Conservation (phyloP, 30 jellyfish, hydroid and myxozoan genomes). For the Hydra vulgaris region DNA sequence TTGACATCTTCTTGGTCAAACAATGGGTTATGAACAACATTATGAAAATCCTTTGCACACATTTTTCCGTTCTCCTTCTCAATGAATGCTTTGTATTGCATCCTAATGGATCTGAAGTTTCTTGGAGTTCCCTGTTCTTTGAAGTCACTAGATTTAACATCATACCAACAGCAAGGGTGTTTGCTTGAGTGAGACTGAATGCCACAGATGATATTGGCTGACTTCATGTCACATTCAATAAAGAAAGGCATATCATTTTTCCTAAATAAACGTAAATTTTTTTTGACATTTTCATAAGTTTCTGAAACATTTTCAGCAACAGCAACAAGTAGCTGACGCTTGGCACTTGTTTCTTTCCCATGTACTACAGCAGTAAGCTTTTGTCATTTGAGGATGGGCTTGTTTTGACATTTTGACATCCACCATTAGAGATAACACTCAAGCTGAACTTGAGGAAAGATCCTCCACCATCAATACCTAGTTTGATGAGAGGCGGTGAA, state of each 20-base stretch:
- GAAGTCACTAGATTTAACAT: neutral
- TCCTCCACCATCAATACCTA: neutral
- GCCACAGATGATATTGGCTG: neutral
- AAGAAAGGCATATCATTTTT: neutral
- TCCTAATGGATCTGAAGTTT: neutral
- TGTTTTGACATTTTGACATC: neutral
- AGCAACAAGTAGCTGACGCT: neutral
- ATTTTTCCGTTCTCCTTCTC: neutral
- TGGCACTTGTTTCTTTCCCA: neutral
- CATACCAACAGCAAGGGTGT: neutral
- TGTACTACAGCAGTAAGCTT: neutral
- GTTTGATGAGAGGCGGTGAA: neutral
- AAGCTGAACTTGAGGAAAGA: neutral
- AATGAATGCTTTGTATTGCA: neutral
- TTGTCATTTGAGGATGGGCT: neutral
- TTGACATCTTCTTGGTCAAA: neutral
- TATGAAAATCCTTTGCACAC: neutral
- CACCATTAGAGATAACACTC: neutral
- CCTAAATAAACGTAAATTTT: neutral
- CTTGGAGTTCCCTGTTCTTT: neutral
- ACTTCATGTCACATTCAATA: neutral
- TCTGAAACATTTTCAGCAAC: neutral
- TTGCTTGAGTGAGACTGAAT: neutral
- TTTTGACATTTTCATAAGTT: neutral
- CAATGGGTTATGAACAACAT: neutral